These are phyloP conservation scores for Hoplodrina blanda DNA, from an alignment of 2,888 invertebrate genomes.

Conservation along the genomic window DNA sequence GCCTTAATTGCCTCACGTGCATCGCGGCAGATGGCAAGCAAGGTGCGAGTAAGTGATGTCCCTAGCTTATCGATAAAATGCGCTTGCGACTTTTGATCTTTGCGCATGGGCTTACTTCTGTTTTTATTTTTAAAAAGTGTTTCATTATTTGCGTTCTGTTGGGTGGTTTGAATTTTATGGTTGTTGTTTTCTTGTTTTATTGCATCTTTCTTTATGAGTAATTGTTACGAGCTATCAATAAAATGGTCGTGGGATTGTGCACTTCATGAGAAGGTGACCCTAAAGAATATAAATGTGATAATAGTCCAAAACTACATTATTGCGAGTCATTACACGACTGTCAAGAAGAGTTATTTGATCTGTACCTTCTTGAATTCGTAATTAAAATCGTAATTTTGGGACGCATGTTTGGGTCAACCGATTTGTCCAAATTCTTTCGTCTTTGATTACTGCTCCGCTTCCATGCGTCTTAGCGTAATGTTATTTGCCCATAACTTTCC, in stretches of 20 bases:
- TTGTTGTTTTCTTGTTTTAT: slow-evolving; percentile 30
- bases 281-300: neutral
- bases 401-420: neutral
- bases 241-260: neutral
- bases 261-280: neutral
- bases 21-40: slow-evolving; percentile 88
- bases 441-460: neutral
- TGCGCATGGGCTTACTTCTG: slow-evolving; percentile 43
- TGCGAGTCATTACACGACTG: neutral
- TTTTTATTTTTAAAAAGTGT: slow-evolving; percentile 41
- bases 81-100: slow-evolving; percentile 62
- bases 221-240: neutral
- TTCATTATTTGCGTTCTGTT: slow-evolving; percentile 49
- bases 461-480: too few species aligned
- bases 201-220: slow-evolving; percentile 27
- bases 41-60: slow-evolving; percentile 88
- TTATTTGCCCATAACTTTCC: too few species aligned
- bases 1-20: slow-evolving; percentile 88
- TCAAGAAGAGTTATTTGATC: too few species aligned
- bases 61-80: slow-evolving; percentile 81
- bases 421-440: neutral
- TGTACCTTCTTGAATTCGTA: neutral
- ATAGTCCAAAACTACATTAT: neutral
- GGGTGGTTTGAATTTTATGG: slow-evolving; percentile 35
- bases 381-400: neutral